phyloP scores from a whole-genome alignment of 2,113 vertebrate genomes.

The Terrapene triunguis region DNA sequence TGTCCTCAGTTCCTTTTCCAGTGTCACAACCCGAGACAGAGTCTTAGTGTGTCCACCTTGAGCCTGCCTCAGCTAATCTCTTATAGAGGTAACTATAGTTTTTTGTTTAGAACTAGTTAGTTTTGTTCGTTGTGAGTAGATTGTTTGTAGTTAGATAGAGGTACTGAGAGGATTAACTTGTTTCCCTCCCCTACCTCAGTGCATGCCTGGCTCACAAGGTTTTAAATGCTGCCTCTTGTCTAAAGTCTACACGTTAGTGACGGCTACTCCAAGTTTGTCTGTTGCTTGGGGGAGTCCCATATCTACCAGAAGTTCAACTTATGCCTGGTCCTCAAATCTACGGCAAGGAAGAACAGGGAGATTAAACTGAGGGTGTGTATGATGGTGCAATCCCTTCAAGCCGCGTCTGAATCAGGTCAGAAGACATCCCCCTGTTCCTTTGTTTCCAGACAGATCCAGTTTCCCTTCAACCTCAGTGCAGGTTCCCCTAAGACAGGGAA shows the following conservation, averaged over 20 bases:
- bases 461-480: background rate
- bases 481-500: background rate
- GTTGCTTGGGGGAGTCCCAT: background rate
- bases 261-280: background rate
- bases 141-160: background rate
- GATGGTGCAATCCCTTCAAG: background rate
- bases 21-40: background rate
- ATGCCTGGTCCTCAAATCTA: background rate
- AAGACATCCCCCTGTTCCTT: background rate
- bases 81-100: no score
- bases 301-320: background rate
- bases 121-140: no score
- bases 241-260: background rate
- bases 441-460: background rate
- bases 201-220: background rate
- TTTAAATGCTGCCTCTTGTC: background rate
- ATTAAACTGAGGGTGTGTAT: background rate
- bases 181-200: background rate
- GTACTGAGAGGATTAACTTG: background rate
- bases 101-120: no score
- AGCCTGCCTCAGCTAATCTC: background rate
- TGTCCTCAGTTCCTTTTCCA: background rate
- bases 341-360: background rate
- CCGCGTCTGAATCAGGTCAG: background rate
- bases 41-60: background rate